Base-by-base conservation (phyloP, 1,140 invertebrate genomes). In the Elymnias hypermnestra region DNA sequence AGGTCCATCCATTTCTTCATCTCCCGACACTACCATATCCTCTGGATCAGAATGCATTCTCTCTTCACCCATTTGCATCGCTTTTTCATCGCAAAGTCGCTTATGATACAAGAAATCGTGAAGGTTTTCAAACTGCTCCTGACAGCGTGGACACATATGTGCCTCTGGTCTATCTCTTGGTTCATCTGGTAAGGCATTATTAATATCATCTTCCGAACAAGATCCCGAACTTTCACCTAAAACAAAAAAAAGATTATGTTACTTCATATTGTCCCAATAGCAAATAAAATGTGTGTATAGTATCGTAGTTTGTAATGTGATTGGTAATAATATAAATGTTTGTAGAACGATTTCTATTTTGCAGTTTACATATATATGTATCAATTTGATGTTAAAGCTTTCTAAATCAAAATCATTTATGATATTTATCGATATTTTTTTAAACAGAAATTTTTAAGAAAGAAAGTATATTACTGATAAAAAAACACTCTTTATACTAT, bases 21-120 rank as follows among this genome's bases (percentile, higher is more conserved):
- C 88, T 41, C 88, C 89, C 1, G 89, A 89, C 8, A 90, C 87
- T 38, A 90, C 89, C 87, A 90, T 90, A 57, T 90, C 89, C 59
- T 91, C 88, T 13, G 88, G 88, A 57, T 89, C 88, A 17, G 89
- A 89, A 55, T 89, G 89, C 74, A 90, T 89, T 53, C 88, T 84
- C 38, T 90, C 88, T 63, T 89, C 87, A 36, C 88, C 87, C 75
- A 88, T 86, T 60, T 88, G 82, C 35, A 78, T 57, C 28, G 83
- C 83, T 69, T 88, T 89, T 50, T 83, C 82, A 65, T 87, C 86
- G 51, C 87, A 88, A 49, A 85, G 67, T 48, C 81, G 72, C 60
- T 88, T 88, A 64, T 89, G 86, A 53, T 87, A 86, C 44, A 89
- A 68, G 63, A 87, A 89, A 48, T 89, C 88, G 41, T 86, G 83